phyloP scores from a whole-genome alignment of 2,888 invertebrate species.

The Osedax frankpressi region DNA sequence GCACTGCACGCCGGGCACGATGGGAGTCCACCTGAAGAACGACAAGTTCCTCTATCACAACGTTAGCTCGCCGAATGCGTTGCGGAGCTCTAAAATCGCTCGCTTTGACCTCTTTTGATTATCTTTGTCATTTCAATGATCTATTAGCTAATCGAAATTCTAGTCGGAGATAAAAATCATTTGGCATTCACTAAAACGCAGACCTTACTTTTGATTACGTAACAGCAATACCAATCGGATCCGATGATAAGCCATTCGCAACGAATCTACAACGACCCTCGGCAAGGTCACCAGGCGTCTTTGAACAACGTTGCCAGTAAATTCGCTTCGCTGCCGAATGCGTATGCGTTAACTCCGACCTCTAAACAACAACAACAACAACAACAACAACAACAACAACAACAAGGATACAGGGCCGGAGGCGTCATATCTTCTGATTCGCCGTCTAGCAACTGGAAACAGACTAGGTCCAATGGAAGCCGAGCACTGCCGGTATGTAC shows the following conservation, averaged over 20 bases:
- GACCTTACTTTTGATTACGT: neutral
- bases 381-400: too few relatives aligned
- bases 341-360: neutral
- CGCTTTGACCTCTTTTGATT: neutral
- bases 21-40: conserved; percentile 29
- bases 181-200: neutral
- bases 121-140: too few relatives aligned
- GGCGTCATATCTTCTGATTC: neutral
- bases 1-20: conserved; percentile 43
- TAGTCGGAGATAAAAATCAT: too few relatives aligned
- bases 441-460: neutral
- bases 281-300: neutral
- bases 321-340: neutral
- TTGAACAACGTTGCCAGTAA: neutral
- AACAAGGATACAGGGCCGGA: neutral
- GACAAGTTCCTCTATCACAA: conserved; percentile 14
- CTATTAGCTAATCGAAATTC: too few relatives aligned
- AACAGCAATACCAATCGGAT: neutral
- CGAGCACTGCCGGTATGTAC: neutral
- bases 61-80: neutral
- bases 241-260: neutral
- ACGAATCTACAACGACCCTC: neutral
- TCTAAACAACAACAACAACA: neutral
- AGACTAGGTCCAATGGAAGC: neutral
- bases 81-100: neutral